phyloP scores from a whole-genome alignment of 2,113 vertebrate species.

The Hymenochirus boettgeri region DNA sequence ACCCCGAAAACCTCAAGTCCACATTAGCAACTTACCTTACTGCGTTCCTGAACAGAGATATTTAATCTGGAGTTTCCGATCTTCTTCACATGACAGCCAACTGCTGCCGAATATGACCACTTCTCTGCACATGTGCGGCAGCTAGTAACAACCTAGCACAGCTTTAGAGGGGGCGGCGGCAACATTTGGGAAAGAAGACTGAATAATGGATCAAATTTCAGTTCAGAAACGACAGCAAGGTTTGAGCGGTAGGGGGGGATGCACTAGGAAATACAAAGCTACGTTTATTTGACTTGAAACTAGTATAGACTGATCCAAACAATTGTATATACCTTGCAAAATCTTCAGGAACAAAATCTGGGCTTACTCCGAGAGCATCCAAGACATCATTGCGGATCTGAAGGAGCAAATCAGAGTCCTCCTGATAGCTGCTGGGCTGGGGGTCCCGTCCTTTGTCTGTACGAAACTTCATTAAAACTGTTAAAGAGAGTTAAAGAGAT shows the following conservation, averaged over 20 bases:
- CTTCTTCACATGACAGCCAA: too few relatives aligned
- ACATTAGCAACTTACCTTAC: too few relatives aligned
- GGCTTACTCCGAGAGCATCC: conserved; percentile 58
- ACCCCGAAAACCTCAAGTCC: too few relatives aligned
- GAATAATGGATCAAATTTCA: too few relatives aligned
- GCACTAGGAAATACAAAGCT: background rate
- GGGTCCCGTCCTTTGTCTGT: conserved; percentile 81
- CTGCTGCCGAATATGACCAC: too few relatives aligned
- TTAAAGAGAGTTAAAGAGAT: background rate
- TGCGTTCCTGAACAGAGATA: too few relatives aligned
- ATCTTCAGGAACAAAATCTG: conserved; percentile 69
- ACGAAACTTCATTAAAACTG: conserved; percentile 86
- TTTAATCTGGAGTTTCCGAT: too few relatives aligned
- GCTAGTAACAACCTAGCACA: too few relatives aligned
- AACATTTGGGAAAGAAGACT: too few relatives aligned
- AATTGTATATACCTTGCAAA: conserved; percentile 72
- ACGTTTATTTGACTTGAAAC: background rate
- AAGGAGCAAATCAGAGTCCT: conserved; percentile 65
- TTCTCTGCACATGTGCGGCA: too few relatives aligned
- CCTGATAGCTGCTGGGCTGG: conserved; percentile 55
- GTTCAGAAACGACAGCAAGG: too few relatives aligned
- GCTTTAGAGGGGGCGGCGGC: too few relatives aligned
- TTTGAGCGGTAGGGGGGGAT: background rate
- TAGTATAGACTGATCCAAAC: background rate
- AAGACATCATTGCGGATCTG: conserved; percentile 76